phyloP scores from a whole-genome alignment of 2,797 vertebrate genomes.

The Hydrolagus colliei region DNA sequence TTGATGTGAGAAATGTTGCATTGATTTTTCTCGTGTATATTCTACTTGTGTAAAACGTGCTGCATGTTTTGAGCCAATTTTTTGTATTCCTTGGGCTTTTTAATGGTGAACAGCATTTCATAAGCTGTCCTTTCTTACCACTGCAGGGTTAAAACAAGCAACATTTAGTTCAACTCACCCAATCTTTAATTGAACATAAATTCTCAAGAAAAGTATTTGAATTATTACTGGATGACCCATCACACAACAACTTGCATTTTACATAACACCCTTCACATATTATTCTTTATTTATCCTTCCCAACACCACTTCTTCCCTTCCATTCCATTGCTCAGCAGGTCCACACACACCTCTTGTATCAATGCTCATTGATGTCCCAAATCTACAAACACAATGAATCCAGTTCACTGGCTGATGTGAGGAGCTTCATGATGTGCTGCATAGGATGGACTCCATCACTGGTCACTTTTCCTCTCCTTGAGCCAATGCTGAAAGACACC shows the following conservation, averaged over 20 bases:
- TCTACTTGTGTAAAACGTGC: not conserved
- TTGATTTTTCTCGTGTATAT: not conserved
- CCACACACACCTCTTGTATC: not conserved
- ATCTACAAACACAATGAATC: constrained; percentile 1
- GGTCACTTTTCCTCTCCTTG: constrained; percentile 6
- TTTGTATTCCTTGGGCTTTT: not conserved
- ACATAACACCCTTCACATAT: no score
- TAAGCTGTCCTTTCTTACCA: not conserved
- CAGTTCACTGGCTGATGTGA: not conserved
- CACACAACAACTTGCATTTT: no score
- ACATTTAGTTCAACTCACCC: not conserved
- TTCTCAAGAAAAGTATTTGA: not conserved
- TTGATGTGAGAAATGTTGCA: not conserved
- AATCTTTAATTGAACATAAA: not conserved
- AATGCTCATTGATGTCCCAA: no score
- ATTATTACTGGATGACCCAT: not conserved
- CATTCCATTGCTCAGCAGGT: not conserved
- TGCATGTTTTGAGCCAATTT: not conserved
- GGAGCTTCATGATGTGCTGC: not conserved
- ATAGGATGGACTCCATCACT: not conserved
- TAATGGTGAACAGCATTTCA: not conserved
- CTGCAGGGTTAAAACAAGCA: no score
- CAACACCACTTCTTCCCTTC: no score
- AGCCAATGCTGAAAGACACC: not conserved
- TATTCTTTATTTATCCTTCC: no score